These are phyloP conservation scores for Egretta garzetta DNA, from an alignment of 2,113 vertebrate species.

Conservation along the genomic window DNA sequence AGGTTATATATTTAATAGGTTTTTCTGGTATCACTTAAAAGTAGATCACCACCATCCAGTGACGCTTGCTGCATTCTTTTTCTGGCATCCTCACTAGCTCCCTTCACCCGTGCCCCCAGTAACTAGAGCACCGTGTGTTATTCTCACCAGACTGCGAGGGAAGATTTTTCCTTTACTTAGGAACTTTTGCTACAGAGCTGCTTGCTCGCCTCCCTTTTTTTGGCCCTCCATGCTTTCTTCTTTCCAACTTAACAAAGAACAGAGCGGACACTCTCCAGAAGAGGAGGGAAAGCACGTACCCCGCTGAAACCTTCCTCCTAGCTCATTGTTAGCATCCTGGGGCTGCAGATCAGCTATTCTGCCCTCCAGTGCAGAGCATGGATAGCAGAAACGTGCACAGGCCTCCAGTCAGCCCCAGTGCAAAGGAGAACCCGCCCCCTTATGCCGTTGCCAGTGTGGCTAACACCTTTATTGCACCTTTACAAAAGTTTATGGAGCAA, in stretches of 20 bases:
- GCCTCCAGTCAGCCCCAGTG: background rate
- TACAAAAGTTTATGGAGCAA: background rate
- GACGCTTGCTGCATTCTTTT: conserved; percentile 64
- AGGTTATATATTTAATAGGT: conserved; percentile 72
- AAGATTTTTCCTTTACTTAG: conserved; percentile 38
- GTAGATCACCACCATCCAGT: conserved; percentile 59
- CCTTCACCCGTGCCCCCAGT: conserved; percentile 56
- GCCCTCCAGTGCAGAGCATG: accelerated
- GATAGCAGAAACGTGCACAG: background rate
- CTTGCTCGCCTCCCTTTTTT: background rate
- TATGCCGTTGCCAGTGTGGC: background rate
- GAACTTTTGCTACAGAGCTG: background rate
- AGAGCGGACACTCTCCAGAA: background rate
- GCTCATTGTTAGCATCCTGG: background rate
- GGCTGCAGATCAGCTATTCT: background rate
- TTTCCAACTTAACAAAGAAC: background rate
- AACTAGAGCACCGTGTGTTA: conserved; percentile 46
- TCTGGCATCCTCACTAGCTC: conserved; percentile 53
- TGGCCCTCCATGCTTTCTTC: background rate
- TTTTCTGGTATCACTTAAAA: conserved; percentile 66
- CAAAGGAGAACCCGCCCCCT: background rate
- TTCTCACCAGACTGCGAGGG: conserved; percentile 11
- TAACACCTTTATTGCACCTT: background rate
- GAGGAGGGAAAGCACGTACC: background rate
- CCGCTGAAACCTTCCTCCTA: background rate